Base-by-base conservation (phyloP, 1,140 invertebrate genomes). In the Triops cancriformis region DNA sequence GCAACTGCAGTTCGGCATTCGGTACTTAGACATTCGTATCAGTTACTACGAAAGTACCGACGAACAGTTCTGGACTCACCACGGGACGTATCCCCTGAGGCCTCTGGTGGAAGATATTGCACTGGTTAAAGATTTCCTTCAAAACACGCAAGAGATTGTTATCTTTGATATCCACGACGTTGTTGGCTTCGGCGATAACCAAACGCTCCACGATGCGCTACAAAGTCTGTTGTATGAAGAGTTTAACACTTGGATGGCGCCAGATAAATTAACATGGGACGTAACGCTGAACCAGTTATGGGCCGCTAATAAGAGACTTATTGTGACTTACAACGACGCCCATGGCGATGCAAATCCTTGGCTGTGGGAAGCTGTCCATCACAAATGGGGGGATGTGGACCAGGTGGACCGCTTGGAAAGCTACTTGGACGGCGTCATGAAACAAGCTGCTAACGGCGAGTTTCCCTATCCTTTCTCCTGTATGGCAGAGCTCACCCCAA, bases 401-500 rank as follows among this genome's bases (percentile, higher is more conserved):
- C 85, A 80, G 1, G 81, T 88, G 76, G 31, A 83, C 1, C 83
- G 85, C 45, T 81, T 90, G 18, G 86, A 88, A 72, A 80, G 79
- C 1, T 87, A 87, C 80, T 77, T 88, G 0, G 81, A 83, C 41
- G 80, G 77, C 18, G 83, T 84, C 41, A 84, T 86, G 79, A 79
- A 79, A 12, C 18, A 78, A 27, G 77, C 77, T 2, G 26, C 73
- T 18, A 79, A 75, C 31, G 75, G 23, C 73, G 73, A 23, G 51
- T 82, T 72, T 73, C 79, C 74, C 72, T 78, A 14, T 79, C 80
- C 73, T 5, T 86, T 89, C 81, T 86, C 89, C 11, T 88, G 89
- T 37, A 90, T 90, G 89, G 89, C 89, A 0, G 87, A 91, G 82
- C 80, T 91, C 6, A 91, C 90, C 0, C 88, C 89, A 1, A 85